Evolutionary conservation across 2,797 vertebrate species (phyloP), one percentile per base, ranked within the genome.

Genomic region (Melanotaenia nigrans): DNA sequence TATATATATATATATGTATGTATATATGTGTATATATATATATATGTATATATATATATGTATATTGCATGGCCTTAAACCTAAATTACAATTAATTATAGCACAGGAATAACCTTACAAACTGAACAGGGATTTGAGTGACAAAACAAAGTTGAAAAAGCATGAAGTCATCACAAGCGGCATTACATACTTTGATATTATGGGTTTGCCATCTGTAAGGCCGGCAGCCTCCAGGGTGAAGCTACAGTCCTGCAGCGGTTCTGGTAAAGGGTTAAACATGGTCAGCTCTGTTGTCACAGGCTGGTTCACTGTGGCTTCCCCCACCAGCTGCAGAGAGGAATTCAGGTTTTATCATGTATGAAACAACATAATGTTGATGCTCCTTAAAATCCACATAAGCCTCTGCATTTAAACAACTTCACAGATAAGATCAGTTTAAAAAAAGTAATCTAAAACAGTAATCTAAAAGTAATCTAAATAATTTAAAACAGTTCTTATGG

Each of bases 141-240:
- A 32, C 3, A 5, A 33, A 33, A 33, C 3, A 40, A n/a, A 40
- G 22, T 8, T 14, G 5, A n/a, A 42, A 61, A 1, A 25, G 12
- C 22, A 40, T 38, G 6, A 6, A 1, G 18, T 49, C 1, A 12
- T 35, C n/a, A 18, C 25, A 56, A 4, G 35, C 33, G 14, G n/a
- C 33, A 30, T 3, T 18, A 87, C 88, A 1, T 88, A 92, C 91
- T 69, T 75, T 13, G 67, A 65, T 35, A 53, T 87, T 13, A 85
- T 16, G 54, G 89, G 74, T 74, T 94, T 93, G 12, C 89, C 85
- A 0, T 82, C 42, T 0, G 91, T 96, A 73, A 99, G 94, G 25
- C 95, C 94, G 0, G 88, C 56, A 0, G 95, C 96, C 42, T 95
- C 95, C 64, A 95, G 60, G 0, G 92, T 90, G 65, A 97, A 96